Conservation (phyloP, 2,113 vertebrate species). For the Canis aureus region DNA sequence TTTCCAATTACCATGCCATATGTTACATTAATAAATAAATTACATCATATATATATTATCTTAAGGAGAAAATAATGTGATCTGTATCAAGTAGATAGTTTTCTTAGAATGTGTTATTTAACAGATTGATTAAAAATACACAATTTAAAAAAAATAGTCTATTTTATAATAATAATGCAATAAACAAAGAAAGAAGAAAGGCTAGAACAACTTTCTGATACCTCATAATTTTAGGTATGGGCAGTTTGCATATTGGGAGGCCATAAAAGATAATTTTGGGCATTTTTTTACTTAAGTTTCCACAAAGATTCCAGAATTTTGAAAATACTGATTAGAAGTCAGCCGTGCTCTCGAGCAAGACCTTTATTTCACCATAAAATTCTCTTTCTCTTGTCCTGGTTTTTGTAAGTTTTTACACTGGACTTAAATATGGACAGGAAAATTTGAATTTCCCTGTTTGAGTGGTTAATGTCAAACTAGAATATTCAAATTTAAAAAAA, state of each 20-base stretch:
- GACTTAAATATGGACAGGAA: not conserved
- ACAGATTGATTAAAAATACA: not conserved
- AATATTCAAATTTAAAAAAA: not conserved
- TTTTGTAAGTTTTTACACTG: conserved; percentile 11
- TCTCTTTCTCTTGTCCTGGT: not conserved
- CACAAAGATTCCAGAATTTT: not conserved
- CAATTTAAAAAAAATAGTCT: not conserved
- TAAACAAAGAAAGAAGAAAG: not conserved
- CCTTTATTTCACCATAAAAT: not conserved
- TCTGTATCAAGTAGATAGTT: conserved; percentile 7
- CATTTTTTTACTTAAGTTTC: not conserved
- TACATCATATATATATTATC: not conserved
- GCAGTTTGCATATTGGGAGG: not conserved
- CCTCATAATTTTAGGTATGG: not conserved
- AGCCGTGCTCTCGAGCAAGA: not conserved
- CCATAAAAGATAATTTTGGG: not conserved
- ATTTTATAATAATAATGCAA: not conserved
- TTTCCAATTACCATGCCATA: not conserved
- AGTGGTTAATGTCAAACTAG: not conserved
- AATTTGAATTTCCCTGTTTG: conserved; percentile 6
- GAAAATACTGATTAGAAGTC: conserved; percentile 2
- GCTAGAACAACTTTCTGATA: not conserved
- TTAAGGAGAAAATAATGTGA: not conserved
- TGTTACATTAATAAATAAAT: not conserved
- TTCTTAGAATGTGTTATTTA: not conserved